Conservation (phyloP, 2,113 vertebrate species). For the Triplophysa dalaica region DNA sequence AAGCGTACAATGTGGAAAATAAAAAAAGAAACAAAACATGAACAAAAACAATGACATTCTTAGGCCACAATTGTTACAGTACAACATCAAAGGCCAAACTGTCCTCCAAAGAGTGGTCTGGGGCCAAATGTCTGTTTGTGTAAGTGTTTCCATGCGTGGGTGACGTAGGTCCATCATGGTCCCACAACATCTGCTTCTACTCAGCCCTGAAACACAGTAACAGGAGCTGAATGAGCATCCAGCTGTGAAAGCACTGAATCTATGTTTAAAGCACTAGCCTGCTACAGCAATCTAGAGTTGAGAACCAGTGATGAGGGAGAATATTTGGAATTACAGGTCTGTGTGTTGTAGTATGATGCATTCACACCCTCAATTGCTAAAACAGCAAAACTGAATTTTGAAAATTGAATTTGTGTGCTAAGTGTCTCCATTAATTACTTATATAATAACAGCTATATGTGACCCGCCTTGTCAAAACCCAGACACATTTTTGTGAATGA, state of each 20-base stretch:
- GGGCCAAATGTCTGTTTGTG: constrained; percentile 36
- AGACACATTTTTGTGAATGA: too few species aligned
- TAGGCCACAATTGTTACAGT: constrained; percentile 67
- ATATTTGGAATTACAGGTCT: too few species aligned
- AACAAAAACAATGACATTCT: constrained; percentile 70
- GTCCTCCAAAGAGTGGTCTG: constrained; percentile 51
- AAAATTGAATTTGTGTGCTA: too few species aligned
- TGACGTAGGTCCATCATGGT: constrained; percentile 31
- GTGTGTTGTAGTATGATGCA: too few species aligned
- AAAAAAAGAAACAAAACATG: constrained; percentile 41
- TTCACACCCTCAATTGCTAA: too few species aligned
- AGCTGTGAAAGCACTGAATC: background rate
- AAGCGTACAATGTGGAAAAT: constrained; percentile 31
- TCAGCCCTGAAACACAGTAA: constrained; percentile 46
- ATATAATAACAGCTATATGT: too few species aligned
- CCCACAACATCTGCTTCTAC: constrained; percentile 28
- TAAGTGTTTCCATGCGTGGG: constrained; percentile 23
- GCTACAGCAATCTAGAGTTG: background rate
- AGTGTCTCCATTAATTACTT: too few species aligned
- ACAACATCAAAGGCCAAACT: constrained; percentile 67
- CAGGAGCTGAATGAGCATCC: background rate
- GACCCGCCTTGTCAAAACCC: too few species aligned
- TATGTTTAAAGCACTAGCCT: background rate
- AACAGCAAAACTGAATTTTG: too few species aligned
- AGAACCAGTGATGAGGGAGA: too few species aligned